Evolutionary conservation across 2,113 vertebrate genomes (phyloP).

Genomic region (Triplophysa siluroides): DNA sequence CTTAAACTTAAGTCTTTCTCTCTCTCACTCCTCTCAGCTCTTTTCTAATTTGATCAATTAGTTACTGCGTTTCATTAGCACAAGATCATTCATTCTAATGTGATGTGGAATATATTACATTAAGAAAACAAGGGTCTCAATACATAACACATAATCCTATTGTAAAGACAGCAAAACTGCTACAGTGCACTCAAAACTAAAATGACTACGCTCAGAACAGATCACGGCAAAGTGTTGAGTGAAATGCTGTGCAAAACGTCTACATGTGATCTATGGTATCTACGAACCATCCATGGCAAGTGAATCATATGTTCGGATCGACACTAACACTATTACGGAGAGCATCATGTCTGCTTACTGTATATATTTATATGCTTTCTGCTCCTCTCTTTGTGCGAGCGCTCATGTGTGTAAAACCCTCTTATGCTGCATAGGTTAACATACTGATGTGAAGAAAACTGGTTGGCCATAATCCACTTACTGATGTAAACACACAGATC

Average conservation of each 20-base stretch:
- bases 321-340: constrained; percentile 51
- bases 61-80: constrained; percentile 50
- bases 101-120: constrained; percentile 47
- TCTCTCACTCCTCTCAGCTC: constrained; percentile 21
- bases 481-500: constrained; percentile 57
- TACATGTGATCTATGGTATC: neutral
- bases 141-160: neutral
- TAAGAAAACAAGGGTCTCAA: constrained; percentile 40
- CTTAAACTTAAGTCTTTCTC: constrained; percentile 43
- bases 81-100: constrained; percentile 51
- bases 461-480: constrained; percentile 55
- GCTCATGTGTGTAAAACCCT: constrained; percentile 45
- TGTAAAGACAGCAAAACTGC: too few species aligned
- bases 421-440: constrained; percentile 42
- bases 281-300: neutral
- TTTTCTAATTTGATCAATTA: constrained; percentile 48
- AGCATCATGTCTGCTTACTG: constrained; percentile 47
- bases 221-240: neutral
- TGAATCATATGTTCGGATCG: constrained; percentile 46
- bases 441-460: constrained; percentile 43
- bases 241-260: neutral
- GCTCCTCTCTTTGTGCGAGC: constrained; percentile 24
- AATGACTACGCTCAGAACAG: neutral
- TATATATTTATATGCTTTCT: constrained; percentile 56
- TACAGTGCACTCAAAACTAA: too few species aligned